Evolutionary conservation across 2,113 vertebrate genomes (phyloP).

Genomic region (Macheiramphus alcinus): DNA sequence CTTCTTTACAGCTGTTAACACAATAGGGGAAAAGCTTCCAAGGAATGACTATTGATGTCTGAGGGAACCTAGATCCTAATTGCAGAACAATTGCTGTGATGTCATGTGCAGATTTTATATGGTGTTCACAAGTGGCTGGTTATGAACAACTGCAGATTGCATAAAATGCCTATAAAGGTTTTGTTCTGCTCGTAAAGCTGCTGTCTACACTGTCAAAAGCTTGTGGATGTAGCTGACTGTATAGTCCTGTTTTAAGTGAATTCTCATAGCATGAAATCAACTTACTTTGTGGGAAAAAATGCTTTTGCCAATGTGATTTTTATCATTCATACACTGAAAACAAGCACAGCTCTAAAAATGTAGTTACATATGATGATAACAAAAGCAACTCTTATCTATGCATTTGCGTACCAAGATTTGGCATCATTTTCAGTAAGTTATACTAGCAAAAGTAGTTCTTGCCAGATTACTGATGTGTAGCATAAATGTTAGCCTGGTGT

Average conservation of each 20-base stretch:
- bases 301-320: not conserved
- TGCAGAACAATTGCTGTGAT: conserved; percentile 40
- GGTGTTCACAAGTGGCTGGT: not conserved
- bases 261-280: not conserved
- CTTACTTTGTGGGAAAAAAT: not conserved
- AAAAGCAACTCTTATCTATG: not conserved
- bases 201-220: not conserved
- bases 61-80: conserved; percentile 10
- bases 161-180: not conserved
- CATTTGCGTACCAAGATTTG: not conserved
- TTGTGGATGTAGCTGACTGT: not conserved
- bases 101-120: conserved; percentile 22
- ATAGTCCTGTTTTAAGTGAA: not conserved
- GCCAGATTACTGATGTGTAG: not conserved
- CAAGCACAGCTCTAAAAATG: not conserved
- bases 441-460: not conserved
- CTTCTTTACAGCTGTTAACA: conserved; percentile 31
- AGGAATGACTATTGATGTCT: not conserved
- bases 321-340: not conserved
- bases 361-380: not conserved
- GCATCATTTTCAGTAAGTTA: not conserved
- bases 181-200: not conserved
- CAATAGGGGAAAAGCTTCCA: conserved; percentile 40
- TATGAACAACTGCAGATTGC: not conserved
- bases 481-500: not conserved